Evolutionary conservation across 53 echinoderm and acorn worm species (phyloP), one percentile per base, ranked within the genome.

Genomic region (Pentamera pediparva): DNA sequence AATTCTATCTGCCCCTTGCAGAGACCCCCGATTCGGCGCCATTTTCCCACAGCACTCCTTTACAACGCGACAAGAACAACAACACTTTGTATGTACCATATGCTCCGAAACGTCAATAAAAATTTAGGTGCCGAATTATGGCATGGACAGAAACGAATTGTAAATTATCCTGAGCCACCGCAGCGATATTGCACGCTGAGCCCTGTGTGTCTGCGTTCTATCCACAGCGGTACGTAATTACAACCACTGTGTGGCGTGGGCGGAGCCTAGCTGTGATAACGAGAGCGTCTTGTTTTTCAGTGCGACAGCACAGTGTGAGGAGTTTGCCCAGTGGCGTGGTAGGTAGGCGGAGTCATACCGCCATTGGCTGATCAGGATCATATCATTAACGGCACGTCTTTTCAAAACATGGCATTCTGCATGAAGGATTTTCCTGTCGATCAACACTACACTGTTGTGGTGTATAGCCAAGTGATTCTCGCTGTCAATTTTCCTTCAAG

Each of bases 101-200:
- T 67, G 67, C 67, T 67, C 32, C 67, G 54, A 72, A 51, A 53
- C 73, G 73, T 72, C 73, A 72, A 72, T 72, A 72, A 72, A 72
- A 72, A 52, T 72, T 72, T 72, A 72, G 73, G 73, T 72, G 73
- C 35, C 55, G 52, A 72, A 72, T 72, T 72, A 72, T 72, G 37
- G 55, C 52, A 32, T 54, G 32, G 55, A 32, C 37, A 53, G 73
- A 72, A 51, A 33, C 73, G 73, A 51, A 54, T 72, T 72, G 73
- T 72, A 72, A 67, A 67, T 67, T 67, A 67, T n/a, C 39, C 67
- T 22, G 39, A 67, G 37, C 26, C 67, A 57, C 29, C 58, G n/a
- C n/a, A n/a, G n/a, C n/a, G n/a, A 57, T 57, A 57, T 57, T 57
- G 58, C 32, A 32, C 29, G 58, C 25, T 57, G 58, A 31, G 30